Conservation (phyloP, 2,797 vertebrate species). For the Leontopithecus rosalia region DNA sequence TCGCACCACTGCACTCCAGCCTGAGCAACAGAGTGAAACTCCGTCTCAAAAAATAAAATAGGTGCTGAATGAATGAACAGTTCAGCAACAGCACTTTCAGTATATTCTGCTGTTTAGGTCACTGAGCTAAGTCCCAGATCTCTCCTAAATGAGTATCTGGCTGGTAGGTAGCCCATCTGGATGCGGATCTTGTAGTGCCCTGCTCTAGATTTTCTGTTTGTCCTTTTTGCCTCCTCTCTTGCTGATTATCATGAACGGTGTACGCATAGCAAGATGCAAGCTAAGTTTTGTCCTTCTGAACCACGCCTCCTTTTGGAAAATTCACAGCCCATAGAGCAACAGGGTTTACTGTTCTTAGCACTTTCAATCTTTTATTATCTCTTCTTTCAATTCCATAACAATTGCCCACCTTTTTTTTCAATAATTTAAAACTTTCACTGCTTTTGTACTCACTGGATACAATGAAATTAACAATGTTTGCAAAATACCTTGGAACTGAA, state of each 20-base stretch:
- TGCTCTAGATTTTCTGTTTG: not conserved
- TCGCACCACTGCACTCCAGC: not conserved
- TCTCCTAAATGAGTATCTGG: not conserved
- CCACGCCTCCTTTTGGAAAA: not conserved
- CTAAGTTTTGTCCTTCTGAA: not conserved
- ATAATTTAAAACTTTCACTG: not conserved
- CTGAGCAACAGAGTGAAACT: not conserved
- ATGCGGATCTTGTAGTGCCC: not conserved
- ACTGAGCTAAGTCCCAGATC: not conserved
- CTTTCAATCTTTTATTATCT: not conserved
- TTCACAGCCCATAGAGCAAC: not conserved
- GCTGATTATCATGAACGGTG: not conserved
- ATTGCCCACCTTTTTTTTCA: not conserved
- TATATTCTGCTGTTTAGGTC: not conserved
- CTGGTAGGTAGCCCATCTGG: not conserved
- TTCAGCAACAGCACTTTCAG: not conserved
- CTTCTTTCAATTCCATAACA: slow-evolving; percentile 1
- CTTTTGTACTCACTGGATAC: not conserved
- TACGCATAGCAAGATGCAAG: not conserved
- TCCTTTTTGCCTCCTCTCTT: not conserved
- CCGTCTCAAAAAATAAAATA: not conserved
- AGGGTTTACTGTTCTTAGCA: not conserved
- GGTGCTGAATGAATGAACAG: not conserved
- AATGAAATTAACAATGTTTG: not conserved
- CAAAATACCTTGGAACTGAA: not conserved